A percentile compares a stretch with the other conserved stretches of the same genome.
These are phyloP conservation scores for Oeneis ivallda DNA, from an alignment of 2,888 invertebrate genomes.

Conservation along the genomic window DNA sequence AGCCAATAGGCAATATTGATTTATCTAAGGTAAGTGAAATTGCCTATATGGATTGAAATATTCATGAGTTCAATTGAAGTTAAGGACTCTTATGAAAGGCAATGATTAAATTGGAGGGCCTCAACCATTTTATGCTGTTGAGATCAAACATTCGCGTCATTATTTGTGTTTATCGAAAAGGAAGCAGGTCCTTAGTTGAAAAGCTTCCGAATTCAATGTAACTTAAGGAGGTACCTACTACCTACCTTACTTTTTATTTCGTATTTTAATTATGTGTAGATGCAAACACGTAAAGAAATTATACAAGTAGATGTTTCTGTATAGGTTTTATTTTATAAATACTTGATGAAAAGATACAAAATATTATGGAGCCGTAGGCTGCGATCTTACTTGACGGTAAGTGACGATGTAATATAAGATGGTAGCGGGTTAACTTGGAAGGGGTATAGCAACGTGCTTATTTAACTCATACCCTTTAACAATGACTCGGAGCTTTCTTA, in stretches of 20 bases:
- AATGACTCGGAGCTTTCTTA: too few species aligned
- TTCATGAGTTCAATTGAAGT: slow-evolving; percentile 37
- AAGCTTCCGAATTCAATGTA: slow-evolving; percentile 8
- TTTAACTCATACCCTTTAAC: too few species aligned
- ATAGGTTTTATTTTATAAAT: too few species aligned
- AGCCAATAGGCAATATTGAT: not conserved
- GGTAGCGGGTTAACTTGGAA: too few species aligned
- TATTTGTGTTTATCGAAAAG: slow-evolving; percentile 16
- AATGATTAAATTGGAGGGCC: slow-evolving; percentile 36
- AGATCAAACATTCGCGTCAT: slow-evolving; percentile 20
- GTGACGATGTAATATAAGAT: too few species aligned
- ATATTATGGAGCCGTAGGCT: too few species aligned
- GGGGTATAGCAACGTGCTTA: too few species aligned
- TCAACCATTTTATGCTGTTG: slow-evolving; percentile 28
- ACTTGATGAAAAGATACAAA: too few species aligned
- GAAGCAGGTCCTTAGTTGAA: slow-evolving; percentile 16
- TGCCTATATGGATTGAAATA: slow-evolving; percentile 35
- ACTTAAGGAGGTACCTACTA: not conserved
- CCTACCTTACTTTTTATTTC: not conserved
- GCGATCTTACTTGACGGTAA: too few species aligned
- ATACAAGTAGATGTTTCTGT: not conserved
- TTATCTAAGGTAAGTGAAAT: slow-evolving; percentile 21
- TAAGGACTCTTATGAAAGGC: slow-evolving; percentile 38
- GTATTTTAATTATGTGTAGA: slow-evolving; percentile 1
- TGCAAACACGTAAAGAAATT: not conserved